Evolutionary conservation across 1,140 invertebrate species (phyloP).

Genomic region (Trichomalopsis sarcophagae): DNA sequence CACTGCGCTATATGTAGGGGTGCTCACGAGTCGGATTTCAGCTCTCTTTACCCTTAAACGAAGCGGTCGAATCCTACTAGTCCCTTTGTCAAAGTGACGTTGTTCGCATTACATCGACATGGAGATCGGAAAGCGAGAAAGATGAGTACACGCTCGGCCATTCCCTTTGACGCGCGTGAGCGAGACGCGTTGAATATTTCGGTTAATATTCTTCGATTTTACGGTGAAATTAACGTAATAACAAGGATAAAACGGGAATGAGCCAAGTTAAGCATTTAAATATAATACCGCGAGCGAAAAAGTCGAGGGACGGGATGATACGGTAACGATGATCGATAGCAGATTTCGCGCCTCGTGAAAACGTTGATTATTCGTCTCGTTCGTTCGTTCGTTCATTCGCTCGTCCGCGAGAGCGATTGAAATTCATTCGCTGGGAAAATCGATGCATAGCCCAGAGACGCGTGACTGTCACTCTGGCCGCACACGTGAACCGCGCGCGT

Average conservation of each 20-base stretch:
- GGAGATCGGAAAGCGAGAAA: no score
- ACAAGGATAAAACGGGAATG: not conserved
- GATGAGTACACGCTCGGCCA: no score
- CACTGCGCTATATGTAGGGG: not conserved
- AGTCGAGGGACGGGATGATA: not conserved
- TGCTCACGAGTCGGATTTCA: no score
- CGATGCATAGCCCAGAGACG: not conserved
- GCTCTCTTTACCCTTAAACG: no score
- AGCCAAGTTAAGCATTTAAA: not conserved
- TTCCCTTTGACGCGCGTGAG: no score
- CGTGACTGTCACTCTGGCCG: not conserved
- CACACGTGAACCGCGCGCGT: not conserved
- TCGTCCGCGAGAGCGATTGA: not conserved
- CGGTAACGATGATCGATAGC: not conserved
- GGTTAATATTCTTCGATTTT: no score
- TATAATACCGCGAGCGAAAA: no score
- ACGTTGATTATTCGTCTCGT: constrained; percentile 14
- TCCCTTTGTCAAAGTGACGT: no score
- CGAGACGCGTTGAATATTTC: no score
- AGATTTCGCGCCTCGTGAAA: not conserved
- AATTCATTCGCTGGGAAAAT: constrained; percentile 33
- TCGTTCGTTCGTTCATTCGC: not conserved
- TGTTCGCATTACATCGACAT: no score
- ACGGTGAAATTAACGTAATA: not conserved
- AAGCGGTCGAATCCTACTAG: no score